These are phyloP conservation scores for Antrozous pallidus DNA, from an alignment of 2,797 vertebrate species.

Conservation along the genomic window DNA sequence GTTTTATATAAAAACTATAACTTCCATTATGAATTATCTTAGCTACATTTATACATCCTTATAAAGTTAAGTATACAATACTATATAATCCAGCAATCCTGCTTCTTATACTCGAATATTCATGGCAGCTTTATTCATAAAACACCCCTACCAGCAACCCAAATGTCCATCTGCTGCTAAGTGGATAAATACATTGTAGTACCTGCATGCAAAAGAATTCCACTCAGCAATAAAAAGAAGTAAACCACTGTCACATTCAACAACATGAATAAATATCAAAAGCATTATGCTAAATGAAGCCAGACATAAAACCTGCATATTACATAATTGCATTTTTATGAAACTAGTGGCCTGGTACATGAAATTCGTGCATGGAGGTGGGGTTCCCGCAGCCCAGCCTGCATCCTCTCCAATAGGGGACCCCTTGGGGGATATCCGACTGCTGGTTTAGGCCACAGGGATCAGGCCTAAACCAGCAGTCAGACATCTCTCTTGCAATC, in stretches of 20 bases:
- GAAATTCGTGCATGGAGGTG: too few relatives aligned
- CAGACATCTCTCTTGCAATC: too few relatives aligned
- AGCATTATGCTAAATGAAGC: constrained; percentile 1
- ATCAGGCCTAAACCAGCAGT: too few relatives aligned
- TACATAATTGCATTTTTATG: not conserved
- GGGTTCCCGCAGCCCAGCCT: too few relatives aligned
- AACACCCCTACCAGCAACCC: not conserved
- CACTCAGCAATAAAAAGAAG: not conserved
- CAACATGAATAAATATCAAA: constrained; percentile 20
- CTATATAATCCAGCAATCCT: not conserved
- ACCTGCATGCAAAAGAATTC: not conserved
- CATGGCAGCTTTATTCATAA: not conserved
- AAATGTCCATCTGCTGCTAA: not conserved
- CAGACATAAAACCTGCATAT: not conserved
- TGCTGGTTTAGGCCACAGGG: too few relatives aligned
- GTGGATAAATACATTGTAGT: not conserved
- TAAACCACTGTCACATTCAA: not conserved
- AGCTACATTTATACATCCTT: not conserved
- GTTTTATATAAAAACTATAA: not conserved
- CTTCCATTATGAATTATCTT: not conserved
- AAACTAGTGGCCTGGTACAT: too few relatives aligned
- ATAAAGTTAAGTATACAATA: not conserved
- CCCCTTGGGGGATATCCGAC: too few relatives aligned
- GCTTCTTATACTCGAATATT: not conserved
- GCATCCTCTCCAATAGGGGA: too few relatives aligned